phyloP scores from a whole-genome alignment of 1,140 invertebrate species.

The Luehdorfia chinensis region DNA sequence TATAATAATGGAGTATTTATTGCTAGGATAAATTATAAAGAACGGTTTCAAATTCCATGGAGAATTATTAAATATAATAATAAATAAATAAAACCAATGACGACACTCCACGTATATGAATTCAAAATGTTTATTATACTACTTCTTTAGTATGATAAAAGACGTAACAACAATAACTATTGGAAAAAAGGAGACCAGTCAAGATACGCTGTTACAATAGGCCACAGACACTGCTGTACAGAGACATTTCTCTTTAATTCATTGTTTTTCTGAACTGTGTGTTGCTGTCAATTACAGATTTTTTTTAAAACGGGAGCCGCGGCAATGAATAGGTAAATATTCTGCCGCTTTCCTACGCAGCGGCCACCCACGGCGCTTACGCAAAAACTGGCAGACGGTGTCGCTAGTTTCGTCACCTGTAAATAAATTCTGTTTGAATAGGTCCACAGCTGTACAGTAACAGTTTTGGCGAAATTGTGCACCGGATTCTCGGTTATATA shows the following conservation, averaged over 20 bases:
- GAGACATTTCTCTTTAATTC: background rate
- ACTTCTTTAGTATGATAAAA: too few relatives aligned
- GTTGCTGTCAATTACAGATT: constrained; percentile 15
- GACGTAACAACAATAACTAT: too few relatives aligned
- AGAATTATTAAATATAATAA: too few relatives aligned
- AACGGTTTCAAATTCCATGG: too few relatives aligned
- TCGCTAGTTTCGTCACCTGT: constrained; percentile 15
- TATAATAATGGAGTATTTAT: too few relatives aligned
- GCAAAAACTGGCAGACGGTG: constrained; percentile 17
- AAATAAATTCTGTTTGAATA: constrained; percentile 18
- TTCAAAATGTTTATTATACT: too few relatives aligned
- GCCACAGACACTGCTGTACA: background rate
- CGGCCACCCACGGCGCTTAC: constrained; percentile 15
- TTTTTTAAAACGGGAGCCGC: background rate
- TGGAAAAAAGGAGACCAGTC: too few relatives aligned
- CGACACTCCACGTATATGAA: too few relatives aligned
- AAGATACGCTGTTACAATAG: too few relatives aligned
- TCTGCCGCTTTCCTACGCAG: background rate
- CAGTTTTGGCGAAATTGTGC: constrained; percentile 1
- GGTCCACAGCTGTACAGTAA: constrained; percentile 5
- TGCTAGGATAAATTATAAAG: too few relatives aligned
- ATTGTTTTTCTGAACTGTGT: constrained; percentile 2
- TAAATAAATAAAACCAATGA: too few relatives aligned
- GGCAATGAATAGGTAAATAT: constrained; percentile 10
- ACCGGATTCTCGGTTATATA: background rate